phyloP scores from a whole-genome alignment of 2,113 vertebrate species.

The Poecilia latipinna region DNA sequence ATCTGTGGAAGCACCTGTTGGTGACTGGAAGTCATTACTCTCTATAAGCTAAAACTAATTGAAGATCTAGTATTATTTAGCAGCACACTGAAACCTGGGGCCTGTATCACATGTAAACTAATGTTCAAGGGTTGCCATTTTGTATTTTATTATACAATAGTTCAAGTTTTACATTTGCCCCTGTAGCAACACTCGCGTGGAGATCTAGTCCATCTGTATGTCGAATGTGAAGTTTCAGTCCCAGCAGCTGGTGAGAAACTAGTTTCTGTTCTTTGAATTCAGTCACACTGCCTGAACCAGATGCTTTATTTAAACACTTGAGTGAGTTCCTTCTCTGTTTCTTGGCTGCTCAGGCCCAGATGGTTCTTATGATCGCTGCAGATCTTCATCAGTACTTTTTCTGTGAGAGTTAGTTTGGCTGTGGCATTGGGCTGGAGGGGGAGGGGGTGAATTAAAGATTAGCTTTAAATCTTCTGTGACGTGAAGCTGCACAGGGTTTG shows the following conservation, averaged over 20 bases:
- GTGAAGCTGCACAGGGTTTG: background rate
- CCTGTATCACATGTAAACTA: too few species aligned
- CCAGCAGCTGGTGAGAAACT: background rate
- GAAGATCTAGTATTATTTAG: too few species aligned
- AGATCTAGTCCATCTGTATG: background rate
- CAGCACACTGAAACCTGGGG: too few species aligned
- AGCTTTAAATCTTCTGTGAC: background rate
- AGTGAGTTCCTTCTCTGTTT: background rate
- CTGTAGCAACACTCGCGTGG: too few species aligned
- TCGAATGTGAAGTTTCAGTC: background rate
- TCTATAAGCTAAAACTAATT: too few species aligned
- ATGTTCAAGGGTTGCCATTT: too few species aligned
- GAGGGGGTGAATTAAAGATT: background rate
- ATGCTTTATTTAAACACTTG: background rate
- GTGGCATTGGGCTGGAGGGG: background rate
- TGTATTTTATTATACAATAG: too few species aligned
- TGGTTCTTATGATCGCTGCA: background rate
- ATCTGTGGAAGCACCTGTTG: too few species aligned
- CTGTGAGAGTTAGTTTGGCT: background rate
- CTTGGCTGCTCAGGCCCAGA: background rate
- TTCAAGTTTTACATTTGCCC: too few species aligned
- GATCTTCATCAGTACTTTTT: background rate
- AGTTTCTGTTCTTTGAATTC: conserved; percentile 7
- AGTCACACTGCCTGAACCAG: background rate
- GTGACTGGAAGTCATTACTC: too few species aligned